These are phyloP conservation scores for Bubalus kerabau DNA, from an alignment of 2,113 vertebrate genomes.

Conservation along the genomic window DNA sequence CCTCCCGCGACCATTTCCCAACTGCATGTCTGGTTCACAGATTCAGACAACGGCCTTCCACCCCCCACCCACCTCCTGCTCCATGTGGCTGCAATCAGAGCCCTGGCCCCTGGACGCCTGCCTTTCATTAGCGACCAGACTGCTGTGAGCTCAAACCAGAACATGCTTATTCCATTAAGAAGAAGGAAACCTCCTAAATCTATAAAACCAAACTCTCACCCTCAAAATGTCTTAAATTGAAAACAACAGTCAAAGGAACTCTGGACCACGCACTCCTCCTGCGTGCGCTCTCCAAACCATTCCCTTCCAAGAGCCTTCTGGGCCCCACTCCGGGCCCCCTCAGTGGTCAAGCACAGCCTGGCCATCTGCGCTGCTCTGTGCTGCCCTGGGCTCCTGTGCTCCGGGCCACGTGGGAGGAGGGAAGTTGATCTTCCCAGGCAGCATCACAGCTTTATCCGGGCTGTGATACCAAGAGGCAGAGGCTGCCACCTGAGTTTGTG, in stretches of 20 bases:
- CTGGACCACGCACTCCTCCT: background rate
- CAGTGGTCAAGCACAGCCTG: background rate
- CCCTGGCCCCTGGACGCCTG: slow-evolving; percentile 17
- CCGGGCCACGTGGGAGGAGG: background rate
- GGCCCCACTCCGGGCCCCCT: background rate
- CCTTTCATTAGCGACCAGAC: slow-evolving; percentile 57
- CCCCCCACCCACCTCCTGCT: background rate
- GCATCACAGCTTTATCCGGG: background rate
- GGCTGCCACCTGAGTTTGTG: background rate
- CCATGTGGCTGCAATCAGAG: slow-evolving; percentile 39
- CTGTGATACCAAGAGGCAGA: background rate
- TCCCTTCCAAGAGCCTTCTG: background rate
- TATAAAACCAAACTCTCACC: slow-evolving; percentile 41
- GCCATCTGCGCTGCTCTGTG: background rate
- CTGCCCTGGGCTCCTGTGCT: background rate
- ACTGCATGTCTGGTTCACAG: background rate
- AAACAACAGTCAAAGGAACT: background rate
- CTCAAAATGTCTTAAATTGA: background rate
- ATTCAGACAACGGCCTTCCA: background rate
- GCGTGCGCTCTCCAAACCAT: background rate
- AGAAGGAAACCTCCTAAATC: background rate
- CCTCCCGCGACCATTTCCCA: background rate
- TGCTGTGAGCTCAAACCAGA: background rate
- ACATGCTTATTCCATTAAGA: slow-evolving; percentile 51
- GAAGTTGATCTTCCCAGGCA: background rate